Base-by-base conservation (phyloP, 2,888 invertebrate genomes). In the Campopleginae sp. region DNA sequence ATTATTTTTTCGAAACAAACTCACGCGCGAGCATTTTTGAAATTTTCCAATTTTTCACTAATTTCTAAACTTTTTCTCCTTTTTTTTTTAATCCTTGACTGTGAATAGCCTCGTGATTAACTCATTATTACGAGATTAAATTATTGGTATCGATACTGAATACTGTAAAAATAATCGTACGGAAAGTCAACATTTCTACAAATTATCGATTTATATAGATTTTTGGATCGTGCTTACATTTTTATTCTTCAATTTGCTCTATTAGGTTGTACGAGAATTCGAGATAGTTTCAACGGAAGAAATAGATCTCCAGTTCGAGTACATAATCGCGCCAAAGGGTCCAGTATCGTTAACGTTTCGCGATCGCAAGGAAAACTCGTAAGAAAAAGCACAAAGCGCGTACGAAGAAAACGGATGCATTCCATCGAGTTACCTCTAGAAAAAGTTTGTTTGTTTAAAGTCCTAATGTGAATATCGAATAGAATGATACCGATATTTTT, bases 271-370 rank as follows among this genome's bases (percentile, higher is more conserved):
- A 87, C 95, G 96, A 89, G 95, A 95, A 89, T 98, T 97, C 94
- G 95, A 96, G 77, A 95, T 98, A 38, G 95, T 95, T 80, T 96
- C 96, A 87, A 95, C 95, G 63, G 95, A 96, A 17, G 96, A 96
- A 65, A 92, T 98, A 87, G 96, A 96, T 89, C 94, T 97, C 44
- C 96, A 97, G 91, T 98, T 97, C 91, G 97, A 98, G 92, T 98
- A 98, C 94, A 94, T 98, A 72, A 92, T 98, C 84, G 96, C 97
- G 6, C 97, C 98, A 2, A 96, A 96, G 92, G 95, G 96, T 10
- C 97, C 97, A 23, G 95, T 97, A 17, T 94, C 95, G 12, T 94
- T 98, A 89, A 95, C 95, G 80, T 95, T 98, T 85, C 91, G 90
- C 61, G 94, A 94, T 88, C 93, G 93, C 83, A 66, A 54, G 79